A percentile compares a stretch with the other conserved stretches of the same genome.
These are phyloP conservation scores for Fulmarus glacialis DNA, from an alignment of 2,113 vertebrate species.

Conservation along the genomic window DNA sequence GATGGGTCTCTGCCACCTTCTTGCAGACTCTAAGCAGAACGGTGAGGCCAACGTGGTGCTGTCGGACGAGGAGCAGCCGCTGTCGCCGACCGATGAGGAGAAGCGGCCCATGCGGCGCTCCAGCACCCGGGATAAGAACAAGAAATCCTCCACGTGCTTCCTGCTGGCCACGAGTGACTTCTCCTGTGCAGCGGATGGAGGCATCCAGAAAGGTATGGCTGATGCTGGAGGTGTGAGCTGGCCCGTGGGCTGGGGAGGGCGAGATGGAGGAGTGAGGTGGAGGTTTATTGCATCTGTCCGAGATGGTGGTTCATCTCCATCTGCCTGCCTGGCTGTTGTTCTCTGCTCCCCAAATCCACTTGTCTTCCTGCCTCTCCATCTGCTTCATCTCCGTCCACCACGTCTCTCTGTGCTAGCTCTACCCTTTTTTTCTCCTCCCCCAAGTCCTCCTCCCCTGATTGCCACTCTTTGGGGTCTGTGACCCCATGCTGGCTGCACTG, in stretches of 20 bases:
- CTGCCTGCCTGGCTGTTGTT: background rate
- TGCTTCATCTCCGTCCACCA: background rate
- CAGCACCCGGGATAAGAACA: constrained; percentile 86
- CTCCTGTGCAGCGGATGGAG: constrained; percentile 80
- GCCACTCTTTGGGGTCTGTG: background rate
- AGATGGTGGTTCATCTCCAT: background rate
- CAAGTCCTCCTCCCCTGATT: background rate
- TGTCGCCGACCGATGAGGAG: constrained; percentile 78
- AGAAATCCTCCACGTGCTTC: constrained; percentile 92
- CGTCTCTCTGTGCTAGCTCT: background rate
- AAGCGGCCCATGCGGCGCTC: constrained; percentile 82
- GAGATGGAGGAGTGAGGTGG: background rate
- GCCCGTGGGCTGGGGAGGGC: background rate
- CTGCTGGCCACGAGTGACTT: constrained; percentile 87
- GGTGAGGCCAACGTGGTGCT: constrained; percentile 89
- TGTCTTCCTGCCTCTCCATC: background rate
- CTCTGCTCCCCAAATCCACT: background rate
- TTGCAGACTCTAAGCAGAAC: constrained; percentile 93
- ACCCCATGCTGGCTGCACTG: background rate
- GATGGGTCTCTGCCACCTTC: background rate
- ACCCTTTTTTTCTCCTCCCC: background rate
- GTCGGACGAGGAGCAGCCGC: constrained; percentile 89
- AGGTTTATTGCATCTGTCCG: background rate
- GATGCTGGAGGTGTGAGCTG: background rate
- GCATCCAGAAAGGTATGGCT: constrained; percentile 82